Evolutionary conservation across 2,113 vertebrate genomes (phyloP), one percentile per base, ranked within the genome.

Genomic region (Circaetus cinerascens): DNA sequence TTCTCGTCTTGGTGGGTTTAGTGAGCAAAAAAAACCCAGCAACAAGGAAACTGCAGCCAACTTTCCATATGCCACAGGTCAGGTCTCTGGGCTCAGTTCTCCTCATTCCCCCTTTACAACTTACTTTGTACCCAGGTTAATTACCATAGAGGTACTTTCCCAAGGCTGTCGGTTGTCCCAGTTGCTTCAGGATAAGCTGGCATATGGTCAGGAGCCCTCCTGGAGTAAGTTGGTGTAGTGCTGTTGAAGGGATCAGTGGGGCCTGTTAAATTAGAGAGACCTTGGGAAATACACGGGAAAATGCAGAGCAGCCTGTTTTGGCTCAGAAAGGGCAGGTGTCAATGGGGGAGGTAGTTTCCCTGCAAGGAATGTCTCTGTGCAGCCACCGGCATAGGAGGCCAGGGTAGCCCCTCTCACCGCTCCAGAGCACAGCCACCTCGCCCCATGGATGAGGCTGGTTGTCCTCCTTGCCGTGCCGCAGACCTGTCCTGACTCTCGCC

Each of bases 391-490:
- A 1, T 25, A 32, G 48, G 32, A 25, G 21, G 30, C 23, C 53
- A 50, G 2, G 13, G 1, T 10, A 5, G 8, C 5, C 15, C 20
- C 3, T 64, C n/a, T 86, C 32, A 9, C 3, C 0, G 0, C n/a
- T 22, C 25, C 5, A 3, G 29, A 9, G 10, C 20, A 32, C 0
- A 2, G 34, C 62, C 22, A 34, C 23, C 16, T 7, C 0, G 0
- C 16, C 56, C 63, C 23, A 1, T 1, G 48, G 68, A 6, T 26
- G n/a, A 36, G 21, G 50, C 66, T 64, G 13, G 8, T 56, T 64
- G 50, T 56, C 40, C 32, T 50, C 27, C 36, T 66, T n/a, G 55
- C 55, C 34, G 3, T 6, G 60, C 32, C 41, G 15, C 10, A 34
- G 34, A 4, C 20, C 18, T 18, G 32, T 43, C 8, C 30, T 50